These are phyloP conservation scores for Gasterosteus nipponicus DNA, from an alignment of 2,113 vertebrate species.

Conservation along the genomic window DNA sequence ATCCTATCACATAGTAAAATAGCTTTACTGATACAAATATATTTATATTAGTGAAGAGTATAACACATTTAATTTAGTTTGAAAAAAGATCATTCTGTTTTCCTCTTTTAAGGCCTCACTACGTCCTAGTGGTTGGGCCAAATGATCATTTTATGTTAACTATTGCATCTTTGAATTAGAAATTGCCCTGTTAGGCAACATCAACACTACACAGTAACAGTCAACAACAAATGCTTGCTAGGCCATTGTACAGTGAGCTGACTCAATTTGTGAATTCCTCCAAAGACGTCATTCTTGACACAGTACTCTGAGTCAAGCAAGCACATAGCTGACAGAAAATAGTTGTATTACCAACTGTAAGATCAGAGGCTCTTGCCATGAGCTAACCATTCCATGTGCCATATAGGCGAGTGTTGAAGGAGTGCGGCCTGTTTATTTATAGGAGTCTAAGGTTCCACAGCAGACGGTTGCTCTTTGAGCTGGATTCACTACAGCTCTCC, in stretches of 20 bases:
- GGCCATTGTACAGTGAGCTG: conserved; percentile 22
- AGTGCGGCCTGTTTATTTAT: conserved; percentile 79
- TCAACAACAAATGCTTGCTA: conserved; percentile 2
- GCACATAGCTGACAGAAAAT: conserved; percentile 72
- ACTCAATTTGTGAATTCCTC: conserved; percentile 58
- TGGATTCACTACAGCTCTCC: conserved; percentile 76
- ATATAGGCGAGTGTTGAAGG: conserved; percentile 76
- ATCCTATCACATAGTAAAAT: background rate
- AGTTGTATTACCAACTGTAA: conserved; percentile 70
- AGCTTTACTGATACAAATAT: background rate
- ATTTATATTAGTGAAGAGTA: background rate
- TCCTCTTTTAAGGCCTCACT: background rate
- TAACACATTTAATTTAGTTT: background rate
- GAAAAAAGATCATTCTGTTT: background rate
- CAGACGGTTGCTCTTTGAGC: conserved; percentile 66
- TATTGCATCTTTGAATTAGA: background rate
- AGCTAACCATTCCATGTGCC: conserved; percentile 78
- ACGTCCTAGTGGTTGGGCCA: background rate
- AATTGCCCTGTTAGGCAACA: background rate
- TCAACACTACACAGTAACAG: background rate
- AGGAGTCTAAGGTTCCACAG: conserved; percentile 76
- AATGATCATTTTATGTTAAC: background rate
- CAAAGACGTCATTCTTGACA: conserved; percentile 62
- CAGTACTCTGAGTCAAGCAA: conserved; percentile 51
- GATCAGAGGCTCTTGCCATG: conserved; percentile 74